Conservation (phyloP, 1,140 invertebrate genomes). For the Homalodisca vitripennis region DNA sequence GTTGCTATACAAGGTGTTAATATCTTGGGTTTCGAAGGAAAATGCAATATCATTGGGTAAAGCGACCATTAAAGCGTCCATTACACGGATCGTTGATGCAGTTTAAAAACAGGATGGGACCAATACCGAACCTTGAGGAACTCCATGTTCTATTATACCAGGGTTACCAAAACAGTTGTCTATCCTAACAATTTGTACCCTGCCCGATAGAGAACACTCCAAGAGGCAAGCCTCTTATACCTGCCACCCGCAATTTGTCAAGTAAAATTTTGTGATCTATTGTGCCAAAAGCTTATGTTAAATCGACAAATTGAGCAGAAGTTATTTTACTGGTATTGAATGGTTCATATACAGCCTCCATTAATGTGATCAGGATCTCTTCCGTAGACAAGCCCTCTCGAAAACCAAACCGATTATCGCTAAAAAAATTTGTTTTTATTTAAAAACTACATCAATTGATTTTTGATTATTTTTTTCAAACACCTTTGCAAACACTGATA, state of each 20-base stretch:
- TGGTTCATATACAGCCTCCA: neutral
- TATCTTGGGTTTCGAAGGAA: neutral
- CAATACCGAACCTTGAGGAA: neutral
- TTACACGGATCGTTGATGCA: neutral
- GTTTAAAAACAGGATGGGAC: neutral
- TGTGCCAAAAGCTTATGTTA: neutral
- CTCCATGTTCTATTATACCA: neutral
- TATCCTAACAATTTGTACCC: neutral
- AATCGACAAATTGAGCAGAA: neutral
- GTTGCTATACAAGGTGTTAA: neutral
- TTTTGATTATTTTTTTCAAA: conserved; percentile 2
- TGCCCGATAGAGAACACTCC: neutral
- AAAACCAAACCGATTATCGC: neutral
- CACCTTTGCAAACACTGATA: neutral
- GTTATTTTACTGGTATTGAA: neutral
- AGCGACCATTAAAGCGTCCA: neutral
- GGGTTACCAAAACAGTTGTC: neutral
- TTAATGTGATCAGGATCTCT: neutral
- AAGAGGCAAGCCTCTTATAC: conserved; percentile 5
- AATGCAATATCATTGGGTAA: neutral
- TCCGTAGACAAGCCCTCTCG: neutral
- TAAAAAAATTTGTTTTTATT: conserved; percentile 12
- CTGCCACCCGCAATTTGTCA: conserved; percentile 1
- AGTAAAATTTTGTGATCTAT: neutral
- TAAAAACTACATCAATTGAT: conserved; percentile 2